Base-by-base conservation (phyloP, 2,888 invertebrate species). In the Osmoderma eremita region DNA sequence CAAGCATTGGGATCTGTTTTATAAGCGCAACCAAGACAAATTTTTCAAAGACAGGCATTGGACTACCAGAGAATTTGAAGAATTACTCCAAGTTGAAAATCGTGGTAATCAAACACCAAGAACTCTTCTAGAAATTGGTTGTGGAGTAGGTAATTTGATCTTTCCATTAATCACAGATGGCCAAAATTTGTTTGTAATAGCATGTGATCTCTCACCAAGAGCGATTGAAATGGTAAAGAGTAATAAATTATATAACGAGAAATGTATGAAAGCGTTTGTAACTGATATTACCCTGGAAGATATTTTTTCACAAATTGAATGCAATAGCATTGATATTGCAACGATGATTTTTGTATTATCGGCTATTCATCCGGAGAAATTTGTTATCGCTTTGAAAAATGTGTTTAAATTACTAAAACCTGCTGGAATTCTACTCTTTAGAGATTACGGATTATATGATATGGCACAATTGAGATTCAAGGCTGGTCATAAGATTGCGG, bases 41-140 rank as follows among this genome's bases (percentile, higher is more conserved):
- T 98, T 98, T 81, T 98, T 97, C 78, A 94, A 94, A 82, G 96
- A 98, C 82, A 87, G 98, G 13, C 95, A 96, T 79, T 98, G 99
- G 99, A 98, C 97, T 0, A 93, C 91, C 69, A 86, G 95, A 77
- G 99, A 99, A 84, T 97, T 99, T 84, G 84, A 89, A 74, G 95
- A 95, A 78, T 84, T 97, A 13, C 83, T 90, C 30, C 30, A 30
- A 66, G 83, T 84, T 65, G 84, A 83, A 64, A 79, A 83, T 80
- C 73, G 87, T 78, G 83, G 74, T 24, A 83, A 83, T 53, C 5
- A 41, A 17, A 30, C 15, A 13, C 38, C 22, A n/a, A 50, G 77
- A 67, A 80, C 82, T 10, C 84, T 93, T 58, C 82, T 94, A 17
- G 97, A 98, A 83, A 88, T 96, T 4, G 97, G 97, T 0, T 97